A percentile compares a stretch with the other conserved stretches of the same genome.
These are phyloP conservation scores for Trachurus trachurus DNA, from an alignment of 2,797 vertebrate genomes.

Conservation along the genomic window DNA sequence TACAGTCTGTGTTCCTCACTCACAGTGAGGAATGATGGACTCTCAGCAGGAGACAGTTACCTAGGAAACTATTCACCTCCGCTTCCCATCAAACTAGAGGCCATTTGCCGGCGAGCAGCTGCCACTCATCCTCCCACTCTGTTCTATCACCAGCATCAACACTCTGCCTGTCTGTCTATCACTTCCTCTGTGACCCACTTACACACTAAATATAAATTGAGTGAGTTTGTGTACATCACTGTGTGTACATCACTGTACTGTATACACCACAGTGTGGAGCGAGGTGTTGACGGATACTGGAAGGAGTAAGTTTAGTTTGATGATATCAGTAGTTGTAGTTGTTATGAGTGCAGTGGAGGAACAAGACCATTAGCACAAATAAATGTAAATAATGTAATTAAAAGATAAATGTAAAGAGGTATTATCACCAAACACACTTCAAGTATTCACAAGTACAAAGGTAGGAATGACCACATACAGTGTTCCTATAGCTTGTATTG, in stretches of 20 bases:
- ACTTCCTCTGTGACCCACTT: not conserved
- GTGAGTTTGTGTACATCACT: not conserved
- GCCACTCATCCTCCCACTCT: constrained; percentile 17
- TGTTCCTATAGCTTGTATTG: too few relatives aligned
- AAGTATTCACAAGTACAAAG: too few relatives aligned
- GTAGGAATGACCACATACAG: too few relatives aligned
- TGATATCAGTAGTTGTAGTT: too few relatives aligned
- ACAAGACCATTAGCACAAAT: too few relatives aligned
- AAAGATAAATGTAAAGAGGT: too few relatives aligned
- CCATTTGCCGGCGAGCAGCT: constrained; percentile 3
- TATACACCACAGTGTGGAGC: not conserved
- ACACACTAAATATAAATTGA: not conserved
- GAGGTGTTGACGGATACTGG: too few relatives aligned
- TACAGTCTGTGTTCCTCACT: not conserved
- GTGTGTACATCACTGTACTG: not conserved
- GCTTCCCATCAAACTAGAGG: constrained; percentile 5
- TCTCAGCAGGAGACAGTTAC: constrained; percentile 22
- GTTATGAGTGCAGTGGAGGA: too few relatives aligned
- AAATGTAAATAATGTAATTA: too few relatives aligned
- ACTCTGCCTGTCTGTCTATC: not conserved
- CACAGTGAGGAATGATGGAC: constrained; percentile 16
- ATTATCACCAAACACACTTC: too few relatives aligned
- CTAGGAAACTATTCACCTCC: constrained; percentile 42
- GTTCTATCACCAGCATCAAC: constrained; percentile 11
- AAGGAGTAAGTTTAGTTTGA: too few relatives aligned